phyloP scores from a whole-genome alignment of 2,113 vertebrate species.

The Mixornis gularis region DNA sequence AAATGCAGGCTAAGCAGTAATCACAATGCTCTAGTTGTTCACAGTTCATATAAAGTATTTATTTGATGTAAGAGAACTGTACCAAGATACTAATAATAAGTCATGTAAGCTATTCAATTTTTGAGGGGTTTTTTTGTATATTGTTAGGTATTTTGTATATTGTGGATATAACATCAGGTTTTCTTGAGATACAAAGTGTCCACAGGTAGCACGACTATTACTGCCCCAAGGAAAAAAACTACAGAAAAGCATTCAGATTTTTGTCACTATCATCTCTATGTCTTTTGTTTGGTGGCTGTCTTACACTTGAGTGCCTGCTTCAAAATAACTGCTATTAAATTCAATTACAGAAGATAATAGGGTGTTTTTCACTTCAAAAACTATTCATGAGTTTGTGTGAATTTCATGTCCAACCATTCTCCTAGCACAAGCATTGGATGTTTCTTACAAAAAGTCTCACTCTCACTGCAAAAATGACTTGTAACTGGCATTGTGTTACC shows the following conservation, averaged over 20 bases:
- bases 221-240: not conserved
- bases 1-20: not conserved
- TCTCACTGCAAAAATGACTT: not conserved
- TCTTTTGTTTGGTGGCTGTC: not conserved
- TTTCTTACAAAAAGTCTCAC: not conserved
- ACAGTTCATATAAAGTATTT: not conserved
- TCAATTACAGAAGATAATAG: not conserved
- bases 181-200: not conserved
- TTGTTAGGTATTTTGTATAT: not conserved
- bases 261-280: accelerated
- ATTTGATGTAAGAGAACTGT: not conserved
- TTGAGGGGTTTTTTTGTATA: not conserved
- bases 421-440: not conserved
- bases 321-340: not conserved
- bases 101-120: not conserved
- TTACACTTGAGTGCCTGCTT: not conserved
- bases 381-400: not conserved
- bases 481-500: not conserved
- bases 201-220: not conserved
- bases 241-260: not conserved
- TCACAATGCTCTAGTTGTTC: not conserved
- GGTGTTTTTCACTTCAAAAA: not conserved
- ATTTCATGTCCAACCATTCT: not conserved
- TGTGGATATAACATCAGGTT: not conserved
- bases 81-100: not conserved